A percentile compares a stretch with the other conserved stretches of the same genome.
Evolutionary conservation across 2,888 invertebrate species (phyloP).

Genomic region (Melieria crassipennis): DNA sequence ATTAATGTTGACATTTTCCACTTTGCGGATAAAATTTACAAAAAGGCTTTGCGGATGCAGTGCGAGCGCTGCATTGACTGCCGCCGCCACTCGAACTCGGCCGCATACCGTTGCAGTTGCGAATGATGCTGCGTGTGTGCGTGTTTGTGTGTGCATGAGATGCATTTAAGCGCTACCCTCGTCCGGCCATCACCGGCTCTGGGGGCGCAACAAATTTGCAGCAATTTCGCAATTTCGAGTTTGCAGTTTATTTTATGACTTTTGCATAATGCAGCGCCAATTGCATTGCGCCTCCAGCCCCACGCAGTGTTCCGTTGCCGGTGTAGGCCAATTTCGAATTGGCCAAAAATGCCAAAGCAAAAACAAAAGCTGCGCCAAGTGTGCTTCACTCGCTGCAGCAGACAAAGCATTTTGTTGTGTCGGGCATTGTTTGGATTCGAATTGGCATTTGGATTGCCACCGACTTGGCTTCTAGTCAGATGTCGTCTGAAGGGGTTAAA

Average conservation of each 20-base stretch:
- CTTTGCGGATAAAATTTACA: conserved; percentile 54
- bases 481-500: conserved; percentile 35
- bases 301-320: background rate
- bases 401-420: background rate
- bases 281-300: conserved; percentile 12
- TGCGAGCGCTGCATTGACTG: background rate
- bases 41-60: conserved; percentile 45
- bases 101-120: conserved; percentile 18
- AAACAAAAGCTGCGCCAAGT: conserved; percentile 19
- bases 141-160: conserved; percentile 46
- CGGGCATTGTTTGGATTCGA: conserved; percentile 22
- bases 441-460: conserved; percentile 5
- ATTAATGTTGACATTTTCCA: conserved; percentile 62
- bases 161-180: conserved; percentile 39
- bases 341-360: conserved; percentile 21
- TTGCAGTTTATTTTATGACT: conserved; percentile 41
- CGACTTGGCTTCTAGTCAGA: conserved; percentile 27
- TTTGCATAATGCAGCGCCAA: conserved; percentile 33
- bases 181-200: background rate
- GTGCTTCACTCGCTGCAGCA: conserved; percentile 7
- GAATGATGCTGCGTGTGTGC: conserved; percentile 21
- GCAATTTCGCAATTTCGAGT: conserved; percentile 18
- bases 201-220: conserved; percentile 21
- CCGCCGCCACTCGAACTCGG: background rate
- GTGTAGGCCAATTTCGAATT: conserved; percentile 11